Conservation (phyloP, 2,888 invertebrate species). For the Thelaira solivaga region DNA sequence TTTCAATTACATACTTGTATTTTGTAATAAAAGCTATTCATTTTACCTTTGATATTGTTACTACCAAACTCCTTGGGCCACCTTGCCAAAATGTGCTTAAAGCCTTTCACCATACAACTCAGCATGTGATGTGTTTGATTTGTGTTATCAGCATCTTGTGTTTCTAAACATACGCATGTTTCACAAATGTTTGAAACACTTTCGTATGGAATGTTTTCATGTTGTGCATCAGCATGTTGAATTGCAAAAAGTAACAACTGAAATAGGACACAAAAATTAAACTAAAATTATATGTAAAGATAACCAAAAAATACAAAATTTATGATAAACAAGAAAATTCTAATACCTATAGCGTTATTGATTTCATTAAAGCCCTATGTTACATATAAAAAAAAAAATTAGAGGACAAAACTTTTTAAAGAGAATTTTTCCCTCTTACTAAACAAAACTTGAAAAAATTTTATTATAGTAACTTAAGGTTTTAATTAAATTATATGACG, state of each 20-base stretch:
- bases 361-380: too few relatives aligned
- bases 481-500: too few relatives aligned
- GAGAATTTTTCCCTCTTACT: too few relatives aligned
- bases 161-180: constrained; percentile 70
- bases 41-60: constrained; percentile 69
- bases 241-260: constrained; percentile 64
- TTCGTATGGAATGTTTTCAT: constrained; percentile 74
- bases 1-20: too few relatives aligned
- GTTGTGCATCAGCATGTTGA: constrained; percentile 64
- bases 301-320: background rate
- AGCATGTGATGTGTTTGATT: constrained; percentile 68
- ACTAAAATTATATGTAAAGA: background rate
- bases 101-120: constrained; percentile 71
- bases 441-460: too few relatives aligned
- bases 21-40: too few relatives aligned
- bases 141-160: constrained; percentile 65
- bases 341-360: too few relatives aligned
- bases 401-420: too few relatives aligned
- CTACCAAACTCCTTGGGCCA: constrained; percentile 74
- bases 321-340: too few relatives aligned
- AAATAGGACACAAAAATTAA: constrained; percentile 33
- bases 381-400: too few relatives aligned
- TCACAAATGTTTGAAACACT: constrained; percentile 72
- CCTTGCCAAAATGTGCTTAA: constrained; percentile 73
- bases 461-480: too few relatives aligned